Conservation (phyloP, 1,140 invertebrate species). For the Drosophila arawakana region DNA sequence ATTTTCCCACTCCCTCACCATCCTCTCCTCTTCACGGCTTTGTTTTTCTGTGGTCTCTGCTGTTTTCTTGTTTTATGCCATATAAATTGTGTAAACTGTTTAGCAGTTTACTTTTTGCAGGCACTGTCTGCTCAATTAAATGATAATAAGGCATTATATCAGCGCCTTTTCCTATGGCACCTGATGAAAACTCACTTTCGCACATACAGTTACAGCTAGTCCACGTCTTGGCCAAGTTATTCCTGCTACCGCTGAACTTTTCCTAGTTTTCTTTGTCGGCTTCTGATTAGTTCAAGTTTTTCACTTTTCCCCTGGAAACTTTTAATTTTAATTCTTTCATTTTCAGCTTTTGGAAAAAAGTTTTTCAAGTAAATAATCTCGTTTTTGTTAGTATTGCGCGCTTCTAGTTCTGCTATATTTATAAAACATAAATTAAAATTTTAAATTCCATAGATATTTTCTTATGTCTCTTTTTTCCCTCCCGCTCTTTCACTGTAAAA, state of each 20-base stretch:
- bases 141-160: conserved; percentile 60
- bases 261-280: background rate
- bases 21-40: no score
- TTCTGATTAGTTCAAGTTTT: conserved; percentile 35
- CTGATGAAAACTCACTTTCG: conserved; percentile 4
- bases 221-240: conserved; percentile 8
- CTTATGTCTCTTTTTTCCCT: background rate
- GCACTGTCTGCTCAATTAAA: conserved; percentile 53
- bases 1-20: background rate
- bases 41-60: conserved; percentile 10
- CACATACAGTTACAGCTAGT: conserved; percentile 13
- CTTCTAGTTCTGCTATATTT: conserved; percentile 1
- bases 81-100: conserved; percentile 62
- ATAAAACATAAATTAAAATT: conserved; percentile 15
- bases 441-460: background rate
- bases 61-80: conserved; percentile 31
- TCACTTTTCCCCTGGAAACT: conserved; percentile 16
- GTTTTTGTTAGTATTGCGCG: conserved; percentile 3
- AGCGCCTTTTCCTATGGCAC: conserved; percentile 32
- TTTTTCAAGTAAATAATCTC: conserved; percentile 19
- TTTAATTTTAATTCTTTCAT: background rate
- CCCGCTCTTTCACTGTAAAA: no score
- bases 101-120: conserved; percentile 47
- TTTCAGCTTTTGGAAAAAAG: conserved; percentile 9
- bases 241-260: conserved; percentile 1